A percentile compares a stretch with the other conserved stretches of the same genome.
Evolutionary conservation across 2,113 vertebrate species (phyloP).

Genomic region (Peromyscus californicus): DNA sequence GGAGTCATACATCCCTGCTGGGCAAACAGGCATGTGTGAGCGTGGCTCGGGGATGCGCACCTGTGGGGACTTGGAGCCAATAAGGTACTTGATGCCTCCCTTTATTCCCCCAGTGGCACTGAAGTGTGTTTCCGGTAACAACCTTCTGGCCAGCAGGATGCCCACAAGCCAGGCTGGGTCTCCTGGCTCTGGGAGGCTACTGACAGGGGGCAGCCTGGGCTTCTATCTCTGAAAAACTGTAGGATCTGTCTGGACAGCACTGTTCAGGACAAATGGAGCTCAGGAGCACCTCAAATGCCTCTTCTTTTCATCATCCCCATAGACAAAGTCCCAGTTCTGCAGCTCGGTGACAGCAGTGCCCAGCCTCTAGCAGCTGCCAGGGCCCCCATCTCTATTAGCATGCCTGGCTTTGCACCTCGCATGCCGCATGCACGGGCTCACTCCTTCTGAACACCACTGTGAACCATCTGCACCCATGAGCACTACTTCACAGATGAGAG

Average conservation of each 20-base stretch:
- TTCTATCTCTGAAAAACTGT: neutral
- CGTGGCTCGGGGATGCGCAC: neutral
- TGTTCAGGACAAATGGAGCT: neutral
- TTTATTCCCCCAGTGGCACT: neutral
- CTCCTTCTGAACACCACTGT: neutral
- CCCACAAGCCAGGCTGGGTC: neutral
- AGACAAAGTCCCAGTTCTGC: neutral
- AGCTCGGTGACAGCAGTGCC: neutral
- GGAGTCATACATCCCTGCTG: neutral
- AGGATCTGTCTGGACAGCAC: neutral
- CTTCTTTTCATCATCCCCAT: neutral
- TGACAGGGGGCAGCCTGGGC: neutral
- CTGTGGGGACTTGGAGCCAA: neutral
- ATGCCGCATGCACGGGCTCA: rapidly evolving
- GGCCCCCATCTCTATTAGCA: neutral
- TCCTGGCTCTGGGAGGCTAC: neutral
- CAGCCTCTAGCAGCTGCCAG: neutral
- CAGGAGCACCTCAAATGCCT: neutral
- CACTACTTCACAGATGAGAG: neutral
- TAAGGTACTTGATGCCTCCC: neutral
- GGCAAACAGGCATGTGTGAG: neutral
- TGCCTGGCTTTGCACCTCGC: neutral
- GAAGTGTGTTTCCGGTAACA: neutral
- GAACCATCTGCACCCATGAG: neutral
- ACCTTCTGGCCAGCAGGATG: neutral